Evolutionary conservation across 1,140 invertebrate genomes (phyloP), one percentile per base, ranked within the genome.

Genomic region (Papilio xuthus): DNA sequence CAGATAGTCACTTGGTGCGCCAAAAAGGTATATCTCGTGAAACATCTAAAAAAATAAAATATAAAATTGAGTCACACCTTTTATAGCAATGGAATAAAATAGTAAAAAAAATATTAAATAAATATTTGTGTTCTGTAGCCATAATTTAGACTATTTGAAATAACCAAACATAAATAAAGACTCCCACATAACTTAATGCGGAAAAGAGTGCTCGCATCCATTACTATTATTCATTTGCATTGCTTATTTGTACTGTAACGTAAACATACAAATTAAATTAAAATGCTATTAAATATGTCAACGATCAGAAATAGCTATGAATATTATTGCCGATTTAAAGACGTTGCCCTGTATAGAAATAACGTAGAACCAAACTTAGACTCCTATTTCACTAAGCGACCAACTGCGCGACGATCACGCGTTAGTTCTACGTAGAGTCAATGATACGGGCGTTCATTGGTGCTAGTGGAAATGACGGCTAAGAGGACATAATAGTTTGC

Each of bases 241-340:
- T 67, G 60, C 60, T 67, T 28, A 67, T 67, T 67, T 67, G 23
- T 67, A 67, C 26, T 8, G 26, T 63, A 63, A 26, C 23, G 23
- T 67, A 67, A 67, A 67, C 12, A 67, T 67, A 67, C 60, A 67
- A 67, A 67, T 67, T 67, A 67, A 63, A 63, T 63, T 26, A 28
- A n/a, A 67, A 67, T 23, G 23, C 60, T 13, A 12, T 67, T 67
- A 67, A 67, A 67, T 67, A 26, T 67, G 26, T 67, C 60, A 28
- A 18, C 60, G 15, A 26, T 23, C 60, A 28, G 60, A 32, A 67
- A 67, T 67, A 32, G 13, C 60, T 67, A 67, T 67, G 13, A 18
- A 67, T 28, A 67, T 67, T 26, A 67, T 67, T 28, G 26, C 26
- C 60, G 60, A 67, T 67, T 13, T 67, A 23, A 67, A 67, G 26